phyloP scores from a whole-genome alignment of 2,113 vertebrate genomes.

The Lepus europaeus region DNA sequence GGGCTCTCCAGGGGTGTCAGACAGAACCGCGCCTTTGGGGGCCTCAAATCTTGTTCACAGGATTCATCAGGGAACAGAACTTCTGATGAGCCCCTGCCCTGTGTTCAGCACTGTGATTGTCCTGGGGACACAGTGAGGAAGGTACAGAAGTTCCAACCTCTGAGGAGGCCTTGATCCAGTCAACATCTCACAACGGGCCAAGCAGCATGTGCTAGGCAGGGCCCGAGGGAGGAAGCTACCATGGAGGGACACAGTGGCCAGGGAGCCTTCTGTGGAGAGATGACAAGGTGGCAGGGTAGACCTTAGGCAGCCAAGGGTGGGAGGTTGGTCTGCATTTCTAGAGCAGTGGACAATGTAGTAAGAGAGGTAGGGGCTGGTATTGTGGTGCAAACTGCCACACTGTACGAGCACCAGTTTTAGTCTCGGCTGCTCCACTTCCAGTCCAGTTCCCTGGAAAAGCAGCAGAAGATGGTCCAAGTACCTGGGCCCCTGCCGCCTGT shows the following conservation, averaged over 20 bases:
- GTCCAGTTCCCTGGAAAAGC: too few relatives aligned
- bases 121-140: background rate
- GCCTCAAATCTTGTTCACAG: background rate
- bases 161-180: background rate
- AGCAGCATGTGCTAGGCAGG: accelerated
- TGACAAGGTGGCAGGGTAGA: background rate
- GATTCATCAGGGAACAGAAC: background rate
- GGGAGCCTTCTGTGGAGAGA: background rate
- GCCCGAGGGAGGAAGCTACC: background rate
- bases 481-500: too few relatives aligned
- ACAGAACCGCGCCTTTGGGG: background rate
- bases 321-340: background rate
- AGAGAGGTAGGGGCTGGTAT: too few relatives aligned
- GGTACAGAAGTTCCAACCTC: background rate
- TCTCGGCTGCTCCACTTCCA: too few relatives aligned
- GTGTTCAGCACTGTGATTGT: background rate
- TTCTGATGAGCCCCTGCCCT: background rate
- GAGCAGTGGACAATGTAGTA: too few relatives aligned
- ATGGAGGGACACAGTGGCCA: accelerated
- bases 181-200: background rate
- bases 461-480: too few relatives aligned
- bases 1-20: background rate
- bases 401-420: too few relatives aligned
- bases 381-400: too few relatives aligned
- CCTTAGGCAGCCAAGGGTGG: too few relatives aligned